A percentile compares a stretch with the other conserved stretches of the same genome.
These are phyloP conservation scores for Lepidonotus clava DNA, from an alignment of 2,888 invertebrate species.

Conservation along the genomic window DNA sequence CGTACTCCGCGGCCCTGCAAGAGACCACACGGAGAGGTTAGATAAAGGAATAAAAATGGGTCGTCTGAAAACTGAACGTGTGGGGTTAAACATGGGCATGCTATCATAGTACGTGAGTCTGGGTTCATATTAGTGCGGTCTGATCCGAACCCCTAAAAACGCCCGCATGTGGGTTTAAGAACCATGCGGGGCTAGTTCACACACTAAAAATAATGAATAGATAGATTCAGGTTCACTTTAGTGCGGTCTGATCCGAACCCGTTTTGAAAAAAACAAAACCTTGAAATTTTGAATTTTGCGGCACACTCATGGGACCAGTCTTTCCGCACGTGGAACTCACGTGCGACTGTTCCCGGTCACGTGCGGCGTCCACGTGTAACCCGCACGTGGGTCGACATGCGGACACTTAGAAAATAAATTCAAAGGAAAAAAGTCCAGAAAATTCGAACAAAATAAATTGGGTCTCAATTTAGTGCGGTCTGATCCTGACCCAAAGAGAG, in stretches of 20 bases:
- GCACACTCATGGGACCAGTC: too few species aligned
- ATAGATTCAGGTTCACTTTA: background rate
- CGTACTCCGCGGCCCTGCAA: slow-evolving; percentile 66
- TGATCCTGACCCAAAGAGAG: slow-evolving; percentile 46
- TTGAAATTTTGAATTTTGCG: background rate
- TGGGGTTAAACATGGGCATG: background rate
- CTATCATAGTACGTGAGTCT: too few species aligned
- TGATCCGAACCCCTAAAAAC: slow-evolving; percentile 22
- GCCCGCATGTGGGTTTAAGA: slow-evolving; percentile 21
- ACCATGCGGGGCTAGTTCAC: background rate
- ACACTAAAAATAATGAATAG: background rate
- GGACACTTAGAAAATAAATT: background rate
- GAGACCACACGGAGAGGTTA: background rate
- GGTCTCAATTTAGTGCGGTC: slow-evolving; percentile 51
- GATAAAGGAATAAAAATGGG: background rate
- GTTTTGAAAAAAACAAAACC: background rate
- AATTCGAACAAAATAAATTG: background rate
- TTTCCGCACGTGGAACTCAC: background rate
- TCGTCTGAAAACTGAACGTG: background rate
- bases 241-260: slow-evolving; percentile 52
- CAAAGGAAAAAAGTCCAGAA: background rate
- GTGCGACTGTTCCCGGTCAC: background rate
- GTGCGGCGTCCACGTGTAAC: background rate
- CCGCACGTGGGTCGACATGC: background rate
- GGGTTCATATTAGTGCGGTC: slow-evolving; percentile 48